Percentiles rank a stretch among this genome's conserved stretches.
Conservation (phyloP, 2,113 vertebrate species). For the Lepus timidus region DNA sequence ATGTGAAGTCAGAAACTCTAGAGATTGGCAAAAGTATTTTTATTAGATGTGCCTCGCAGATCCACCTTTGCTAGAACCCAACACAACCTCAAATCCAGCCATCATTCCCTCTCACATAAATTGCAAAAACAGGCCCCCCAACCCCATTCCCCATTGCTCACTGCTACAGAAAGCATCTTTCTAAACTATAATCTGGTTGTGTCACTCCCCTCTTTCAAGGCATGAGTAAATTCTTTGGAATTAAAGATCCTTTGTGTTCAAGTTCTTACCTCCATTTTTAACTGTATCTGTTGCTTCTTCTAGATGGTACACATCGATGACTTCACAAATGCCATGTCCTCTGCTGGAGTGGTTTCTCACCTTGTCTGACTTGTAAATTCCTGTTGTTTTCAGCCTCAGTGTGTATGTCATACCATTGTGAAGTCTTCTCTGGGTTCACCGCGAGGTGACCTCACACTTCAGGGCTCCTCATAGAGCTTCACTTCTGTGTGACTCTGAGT, state of each 20-base stretch:
- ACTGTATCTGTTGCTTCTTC: background rate
- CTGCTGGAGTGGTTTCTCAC: slow-evolving; percentile 8
- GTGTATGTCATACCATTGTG: background rate
- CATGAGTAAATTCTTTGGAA: background rate
- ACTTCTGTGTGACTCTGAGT: background rate
- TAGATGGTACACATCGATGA: background rate
- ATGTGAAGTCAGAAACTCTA: background rate
- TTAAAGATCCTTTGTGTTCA: background rate
- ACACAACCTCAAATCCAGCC: background rate
- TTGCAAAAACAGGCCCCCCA: background rate
- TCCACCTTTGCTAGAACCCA: background rate
- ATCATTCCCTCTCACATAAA: background rate
- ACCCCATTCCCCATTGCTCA: background rate
- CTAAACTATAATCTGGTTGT: background rate
- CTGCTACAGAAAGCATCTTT: background rate
- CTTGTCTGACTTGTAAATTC: slow-evolving; percentile 18
- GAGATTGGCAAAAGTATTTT: background rate
- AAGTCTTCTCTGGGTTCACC: background rate
- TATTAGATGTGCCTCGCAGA: background rate
- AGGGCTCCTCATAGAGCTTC: background rate
- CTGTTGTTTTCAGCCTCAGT: background rate
- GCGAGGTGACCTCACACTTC: background rate
- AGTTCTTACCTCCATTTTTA: background rate
- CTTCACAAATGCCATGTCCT: background rate
- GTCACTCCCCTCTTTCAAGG: background rate